A percentile compares a stretch with the other conserved stretches of the same genome.
phyloP scores from a whole-genome alignment of 1,140 invertebrate species.

The Neodiprion fabricii region DNA sequence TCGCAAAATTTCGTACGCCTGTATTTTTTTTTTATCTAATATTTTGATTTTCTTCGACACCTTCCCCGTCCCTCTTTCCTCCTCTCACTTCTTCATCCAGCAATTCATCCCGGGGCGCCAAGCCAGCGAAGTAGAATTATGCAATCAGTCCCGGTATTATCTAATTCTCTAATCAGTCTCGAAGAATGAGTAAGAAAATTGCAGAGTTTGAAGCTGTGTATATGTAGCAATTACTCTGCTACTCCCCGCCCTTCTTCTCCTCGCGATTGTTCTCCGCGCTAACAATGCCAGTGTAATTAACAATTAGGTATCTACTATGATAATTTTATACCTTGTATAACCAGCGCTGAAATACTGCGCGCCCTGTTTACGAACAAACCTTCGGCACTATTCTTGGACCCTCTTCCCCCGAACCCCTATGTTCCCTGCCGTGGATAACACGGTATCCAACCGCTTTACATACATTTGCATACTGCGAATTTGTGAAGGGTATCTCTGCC shows the following conservation, averaged over 20 bases:
- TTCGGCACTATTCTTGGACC: neutral
- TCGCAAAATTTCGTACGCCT: no score
- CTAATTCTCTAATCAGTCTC: neutral
- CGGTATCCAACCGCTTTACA: constrained; percentile 35
- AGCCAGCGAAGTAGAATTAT: neutral
- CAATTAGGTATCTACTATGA: constrained; percentile 49
- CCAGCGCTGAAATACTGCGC: neutral
- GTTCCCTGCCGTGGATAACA: neutral
- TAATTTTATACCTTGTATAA: constrained; percentile 44
- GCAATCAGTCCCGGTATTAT: neutral
- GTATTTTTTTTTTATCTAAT: no score
- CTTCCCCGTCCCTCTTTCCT: no score
- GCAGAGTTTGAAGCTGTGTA: neutral
- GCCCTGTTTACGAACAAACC: constrained; percentile 1
- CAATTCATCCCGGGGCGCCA: no score
- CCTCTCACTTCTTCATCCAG: no score
- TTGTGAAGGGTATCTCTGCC: neutral
- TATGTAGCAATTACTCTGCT: neutral
- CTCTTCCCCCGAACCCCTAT: neutral
- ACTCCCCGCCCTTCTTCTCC: neutral
- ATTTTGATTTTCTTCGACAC: no score
- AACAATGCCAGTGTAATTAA: constrained; percentile 57
- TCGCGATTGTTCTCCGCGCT: neutral
- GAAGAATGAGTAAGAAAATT: neutral
- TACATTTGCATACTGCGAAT: constrained; percentile 43